Evolutionary conservation across 2,797 vertebrate genomes (phyloP).

Genomic region (Lindbergichthys nudifrons): DNA sequence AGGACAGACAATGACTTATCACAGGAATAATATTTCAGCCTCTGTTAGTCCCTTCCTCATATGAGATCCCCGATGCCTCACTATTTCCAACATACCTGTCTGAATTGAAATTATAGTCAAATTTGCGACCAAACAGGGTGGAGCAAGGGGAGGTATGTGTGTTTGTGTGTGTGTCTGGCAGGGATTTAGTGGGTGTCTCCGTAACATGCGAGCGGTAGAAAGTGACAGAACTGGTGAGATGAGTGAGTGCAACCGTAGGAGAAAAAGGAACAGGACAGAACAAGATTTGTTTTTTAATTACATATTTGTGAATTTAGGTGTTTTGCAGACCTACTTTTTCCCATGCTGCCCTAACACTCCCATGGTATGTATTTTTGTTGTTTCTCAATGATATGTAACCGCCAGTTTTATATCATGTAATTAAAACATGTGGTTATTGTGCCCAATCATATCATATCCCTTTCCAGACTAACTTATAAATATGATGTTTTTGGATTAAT

Average conservation of each 20-base stretch:
- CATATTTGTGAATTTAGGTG: background rate
- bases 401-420: background rate
- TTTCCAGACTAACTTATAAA: no score
- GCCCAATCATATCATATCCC: no score
- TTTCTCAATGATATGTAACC: background rate
- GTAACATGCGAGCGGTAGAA: background rate
- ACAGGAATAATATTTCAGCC: conserved; percentile 1
- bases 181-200: conserved; percentile 18
- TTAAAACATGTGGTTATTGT: background rate
- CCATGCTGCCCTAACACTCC: background rate
- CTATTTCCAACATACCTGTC: background rate
- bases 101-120: background rate
- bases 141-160: conserved; percentile 11
- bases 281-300: conserved; percentile 4
- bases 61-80: background rate
- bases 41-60: background rate
- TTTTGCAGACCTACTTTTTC: background rate
- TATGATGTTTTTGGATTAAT: no score
- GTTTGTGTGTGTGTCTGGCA: background rate
- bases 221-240: conserved; percentile 45
- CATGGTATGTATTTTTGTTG: background rate
- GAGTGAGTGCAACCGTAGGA: conserved; percentile 1
- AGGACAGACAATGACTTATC: background rate
- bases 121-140: conserved; percentile 12
- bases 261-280: background rate